These are phyloP conservation scores for Dinomys branickii DNA, from an alignment of 2,113 vertebrate genomes.

Conservation along the genomic window DNA sequence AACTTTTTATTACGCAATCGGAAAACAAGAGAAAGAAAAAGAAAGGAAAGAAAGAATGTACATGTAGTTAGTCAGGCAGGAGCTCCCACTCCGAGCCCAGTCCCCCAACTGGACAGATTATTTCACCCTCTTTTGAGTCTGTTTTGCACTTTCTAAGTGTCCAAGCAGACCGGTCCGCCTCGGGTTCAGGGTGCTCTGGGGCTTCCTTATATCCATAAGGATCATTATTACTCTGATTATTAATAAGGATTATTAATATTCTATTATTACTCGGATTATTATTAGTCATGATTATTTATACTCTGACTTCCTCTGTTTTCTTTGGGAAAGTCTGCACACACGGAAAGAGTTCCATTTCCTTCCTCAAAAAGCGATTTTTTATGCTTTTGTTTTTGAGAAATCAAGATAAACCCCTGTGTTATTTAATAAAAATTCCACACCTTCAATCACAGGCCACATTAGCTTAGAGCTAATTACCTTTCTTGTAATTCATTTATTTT, in stretches of 20 bases:
- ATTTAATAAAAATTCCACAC: conserved; percentile 46
- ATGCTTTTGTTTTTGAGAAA: background rate
- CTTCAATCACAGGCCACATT: background rate
- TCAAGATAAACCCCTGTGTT: conserved; percentile 29
- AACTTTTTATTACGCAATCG: conserved; percentile 18
- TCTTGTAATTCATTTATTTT: conserved; percentile 44
- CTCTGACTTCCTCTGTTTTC: background rate
- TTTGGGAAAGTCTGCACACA: background rate
- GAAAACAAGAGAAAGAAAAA: background rate
- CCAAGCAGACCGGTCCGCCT: background rate
- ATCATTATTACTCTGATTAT: no score
- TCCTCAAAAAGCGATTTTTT: conserved; percentile 24
- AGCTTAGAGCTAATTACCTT: no score
- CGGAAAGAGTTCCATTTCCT: conserved; percentile 34
- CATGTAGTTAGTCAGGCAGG: background rate
- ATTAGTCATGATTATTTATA: no score
- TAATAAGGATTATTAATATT: no score
- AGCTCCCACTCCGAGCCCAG: background rate
- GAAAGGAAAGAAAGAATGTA: no score
- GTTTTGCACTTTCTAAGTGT: background rate
- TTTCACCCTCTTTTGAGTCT: background rate
- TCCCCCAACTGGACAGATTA: background rate
- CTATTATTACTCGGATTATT: no score
- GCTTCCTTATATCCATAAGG: no score
- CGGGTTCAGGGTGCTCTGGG: background rate